Evolutionary conservation across 2,797 vertebrate genomes (phyloP), one percentile per base, ranked within the genome.

Genomic region (Astyanax mexicanus): DNA sequence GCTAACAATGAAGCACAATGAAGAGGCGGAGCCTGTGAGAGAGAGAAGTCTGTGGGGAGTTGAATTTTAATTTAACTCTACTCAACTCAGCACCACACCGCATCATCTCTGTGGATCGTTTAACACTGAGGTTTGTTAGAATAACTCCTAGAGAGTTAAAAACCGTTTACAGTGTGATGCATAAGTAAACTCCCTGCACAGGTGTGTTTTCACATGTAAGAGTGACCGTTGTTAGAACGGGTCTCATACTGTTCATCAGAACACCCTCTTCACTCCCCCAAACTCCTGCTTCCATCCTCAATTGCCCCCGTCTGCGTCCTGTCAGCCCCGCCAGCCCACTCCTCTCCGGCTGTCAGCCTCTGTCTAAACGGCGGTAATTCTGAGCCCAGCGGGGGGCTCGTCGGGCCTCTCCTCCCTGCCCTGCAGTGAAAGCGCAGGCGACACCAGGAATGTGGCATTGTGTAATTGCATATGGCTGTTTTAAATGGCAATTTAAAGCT

Each of bases 401-500:
- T 51, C 71, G 37, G 35, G n/a, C 38, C 27, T 58, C 70, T 51
- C 72, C 23, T 25, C 38, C 58, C 71, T 0, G 60, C 44, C 69
- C 69, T 66, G 35, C 44, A 32, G 58, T 74, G 4, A 54, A 78
- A 78, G 61, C 75, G 72, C 67, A 69, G 77, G 73, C 83, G 84
- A 86, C 87, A 83, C 87, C 81, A 81, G 89, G 88, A 88, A 91
- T 84, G 85, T 84, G 89, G 86, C 90, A 89, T 90, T 92, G 89
- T 93, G 88, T 92, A 88, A 85, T 89, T 86, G 88, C 88, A 88
- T 93, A 91, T 89, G 89, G 88, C 86, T 92, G 88, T 90, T 92
- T 84, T 91, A 92, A 92, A 93, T 90, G 90, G 89, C 90, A 92
- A 93, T 93, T 92, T 93, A 89, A 92, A 89, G 92, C 92, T 92